Conservation (phyloP, 2,113 vertebrate genomes). For the Tiliqua scincoides region DNA sequence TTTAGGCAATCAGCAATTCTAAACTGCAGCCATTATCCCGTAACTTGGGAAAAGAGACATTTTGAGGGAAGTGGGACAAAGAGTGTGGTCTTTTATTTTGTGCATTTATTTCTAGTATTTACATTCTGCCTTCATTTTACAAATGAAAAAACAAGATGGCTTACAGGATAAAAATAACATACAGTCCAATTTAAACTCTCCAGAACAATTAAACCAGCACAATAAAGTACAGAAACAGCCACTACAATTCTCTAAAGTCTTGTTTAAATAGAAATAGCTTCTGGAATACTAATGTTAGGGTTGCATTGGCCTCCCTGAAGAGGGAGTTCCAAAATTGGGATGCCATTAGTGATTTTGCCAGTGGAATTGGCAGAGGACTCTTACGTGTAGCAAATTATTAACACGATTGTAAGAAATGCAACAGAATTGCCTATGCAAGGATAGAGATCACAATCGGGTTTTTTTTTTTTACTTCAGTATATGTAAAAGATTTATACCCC, state of each 20-base stretch:
- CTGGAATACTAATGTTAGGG: conserved; percentile 14
- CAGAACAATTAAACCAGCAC: conserved; percentile 26
- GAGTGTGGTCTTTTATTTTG: neutral
- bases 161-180: conserved; percentile 28
- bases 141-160: conserved; percentile 19
- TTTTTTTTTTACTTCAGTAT: too few species aligned
- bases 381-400: conserved; percentile 1
- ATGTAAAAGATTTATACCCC: too few species aligned
- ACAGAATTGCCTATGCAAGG: neutral
- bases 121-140: conserved; percentile 1
- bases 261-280: conserved; percentile 20
- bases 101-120: conserved; percentile 9
- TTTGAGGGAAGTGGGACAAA: neutral
- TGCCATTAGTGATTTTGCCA: neutral
- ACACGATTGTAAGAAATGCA: neutral
- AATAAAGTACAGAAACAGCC: conserved; percentile 30
- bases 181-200: conserved; percentile 28
- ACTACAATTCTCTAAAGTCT: conserved; percentile 28
- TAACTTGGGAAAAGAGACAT: neutral
- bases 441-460: too few species aligned
- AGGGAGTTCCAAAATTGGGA: neutral
- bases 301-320: neutral
- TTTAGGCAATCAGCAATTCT: neutral
- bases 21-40: neutral
- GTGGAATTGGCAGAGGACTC: neutral